Base-by-base conservation (phyloP, 2,888 invertebrate genomes). In the Lithodes maja region DNA sequence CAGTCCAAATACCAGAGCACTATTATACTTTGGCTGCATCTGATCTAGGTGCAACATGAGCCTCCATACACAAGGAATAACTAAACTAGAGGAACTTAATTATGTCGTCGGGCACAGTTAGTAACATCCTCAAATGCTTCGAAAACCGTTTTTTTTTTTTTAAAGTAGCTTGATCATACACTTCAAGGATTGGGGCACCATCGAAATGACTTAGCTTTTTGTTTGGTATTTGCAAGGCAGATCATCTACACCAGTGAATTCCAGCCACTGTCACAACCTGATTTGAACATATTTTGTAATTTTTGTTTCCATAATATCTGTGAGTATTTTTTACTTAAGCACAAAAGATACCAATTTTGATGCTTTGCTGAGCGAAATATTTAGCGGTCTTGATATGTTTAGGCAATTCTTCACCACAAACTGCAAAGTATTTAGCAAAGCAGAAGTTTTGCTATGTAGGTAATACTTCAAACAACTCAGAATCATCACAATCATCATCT, bases 211-310 rank as follows among this genome's bases (percentile, higher is more conserved):
- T 9, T 55, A 53, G n/a, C 52, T 83, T 83, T 69, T 83, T 17
- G 69, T 74, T 53, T 49, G 83, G 71, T n/a, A 74, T n/a, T 69
- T 12, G 50, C 69, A 71, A 69, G n/a, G 2, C 71, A 74, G 71
- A 83, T 69, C 71, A 83, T 83, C 55, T 83, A 71, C 69, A 83
- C 74, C 53, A 71, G 83, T 52, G 83, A 83, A 69, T 83, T 83
- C 71, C 52, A 71, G 54, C n/a, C 52, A 61, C 52, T 83, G 53
- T 50, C 15, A n/a, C 71, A 50, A 50, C 61, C 71, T 61, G 83
- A 52, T 74, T 53, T n/a, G 33, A 33, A 33, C 33, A 33, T 33
- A 33, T 33, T 33, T 33, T 33, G 33, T 33, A 33, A 33, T 52
- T 83, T 53, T 2, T 49, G 52, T 50, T 74, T 52, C 74, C 53